phyloP scores from a whole-genome alignment of 2,797 vertebrate species.

The Sebastes hubbsi region DNA sequence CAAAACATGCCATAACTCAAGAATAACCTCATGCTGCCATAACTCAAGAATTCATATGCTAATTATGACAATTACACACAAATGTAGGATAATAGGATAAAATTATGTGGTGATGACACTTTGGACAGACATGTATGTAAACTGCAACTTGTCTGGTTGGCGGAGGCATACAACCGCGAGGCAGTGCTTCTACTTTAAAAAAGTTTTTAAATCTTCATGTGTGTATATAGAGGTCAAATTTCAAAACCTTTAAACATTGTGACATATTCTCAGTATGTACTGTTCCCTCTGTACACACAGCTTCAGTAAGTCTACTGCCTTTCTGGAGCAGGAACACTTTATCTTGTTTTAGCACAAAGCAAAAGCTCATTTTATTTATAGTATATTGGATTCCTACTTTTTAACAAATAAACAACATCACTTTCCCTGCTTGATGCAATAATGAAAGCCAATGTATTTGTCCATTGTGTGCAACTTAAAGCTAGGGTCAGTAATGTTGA shows the following conservation, averaged over 20 bases:
- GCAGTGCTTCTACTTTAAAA: too few relatives aligned
- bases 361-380: not conserved
- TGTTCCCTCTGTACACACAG: not conserved
- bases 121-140: too few relatives aligned
- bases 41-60: too few relatives aligned
- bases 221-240: not conserved
- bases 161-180: too few relatives aligned
- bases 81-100: too few relatives aligned
- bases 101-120: too few relatives aligned
- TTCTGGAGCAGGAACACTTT: not conserved
- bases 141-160: too few relatives aligned
- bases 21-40: rapidly evolving
- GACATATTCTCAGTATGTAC: not conserved
- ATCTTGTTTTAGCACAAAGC: not conserved
- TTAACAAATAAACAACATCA: not conserved
- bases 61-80: too few relatives aligned
- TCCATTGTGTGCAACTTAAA: not conserved
- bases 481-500: too few relatives aligned
- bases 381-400: not conserved
- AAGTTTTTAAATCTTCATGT: not conserved
- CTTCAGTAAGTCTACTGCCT: not conserved
- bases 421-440: not conserved
- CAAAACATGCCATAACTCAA: too few relatives aligned
- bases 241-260: not conserved
- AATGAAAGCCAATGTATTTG: not conserved